Conservation (phyloP, 1,140 invertebrate genomes). For the Zaprionus ornatus region DNA sequence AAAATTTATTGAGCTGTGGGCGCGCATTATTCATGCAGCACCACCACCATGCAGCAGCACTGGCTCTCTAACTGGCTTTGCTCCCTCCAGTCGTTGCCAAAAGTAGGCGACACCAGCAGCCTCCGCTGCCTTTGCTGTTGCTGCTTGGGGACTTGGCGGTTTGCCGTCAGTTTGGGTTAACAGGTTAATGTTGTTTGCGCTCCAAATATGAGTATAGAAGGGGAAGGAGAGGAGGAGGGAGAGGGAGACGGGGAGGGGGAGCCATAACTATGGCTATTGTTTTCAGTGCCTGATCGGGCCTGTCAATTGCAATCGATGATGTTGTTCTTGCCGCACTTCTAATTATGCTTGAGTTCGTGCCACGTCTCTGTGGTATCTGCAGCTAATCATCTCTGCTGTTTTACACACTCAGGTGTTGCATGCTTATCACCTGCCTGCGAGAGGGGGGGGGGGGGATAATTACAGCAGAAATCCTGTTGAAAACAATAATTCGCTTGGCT, state of each 20-base stretch:
- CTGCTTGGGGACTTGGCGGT: slow-evolving; percentile 59
- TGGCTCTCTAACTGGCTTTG: slow-evolving; percentile 2
- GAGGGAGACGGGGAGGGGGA: neutral
- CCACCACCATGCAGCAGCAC: slow-evolving; percentile 37
- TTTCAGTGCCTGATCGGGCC: slow-evolving; percentile 61
- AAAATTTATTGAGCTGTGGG: slow-evolving; percentile 83
- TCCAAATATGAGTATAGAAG: slow-evolving; percentile 25
- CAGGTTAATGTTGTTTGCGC: slow-evolving; percentile 78
- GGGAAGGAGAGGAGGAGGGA: neutral
- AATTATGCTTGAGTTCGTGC: slow-evolving; percentile 52
- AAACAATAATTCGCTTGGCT: slow-evolving; percentile 77
- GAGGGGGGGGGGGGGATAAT: slow-evolving; percentile 49
- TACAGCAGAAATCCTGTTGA: slow-evolving; percentile 74
- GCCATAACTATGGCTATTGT: slow-evolving; percentile 70
- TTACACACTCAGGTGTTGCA: slow-evolving; percentile 66
- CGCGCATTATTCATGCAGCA: slow-evolving; percentile 81
- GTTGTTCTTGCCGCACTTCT: slow-evolving; percentile 50
- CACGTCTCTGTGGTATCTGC: slow-evolving; percentile 29
- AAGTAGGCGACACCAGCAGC: slow-evolving; percentile 71
- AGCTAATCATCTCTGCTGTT: slow-evolving; percentile 54
- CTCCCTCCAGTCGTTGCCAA: slow-evolving; percentile 45
- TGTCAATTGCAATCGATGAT: slow-evolving; percentile 72
- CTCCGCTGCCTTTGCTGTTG: slow-evolving; percentile 9
- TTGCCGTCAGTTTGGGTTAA: slow-evolving; percentile 79
- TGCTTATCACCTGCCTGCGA: slow-evolving; percentile 63